Conservation (phyloP, 2,888 invertebrate genomes). For the Drosophila testacea region DNA sequence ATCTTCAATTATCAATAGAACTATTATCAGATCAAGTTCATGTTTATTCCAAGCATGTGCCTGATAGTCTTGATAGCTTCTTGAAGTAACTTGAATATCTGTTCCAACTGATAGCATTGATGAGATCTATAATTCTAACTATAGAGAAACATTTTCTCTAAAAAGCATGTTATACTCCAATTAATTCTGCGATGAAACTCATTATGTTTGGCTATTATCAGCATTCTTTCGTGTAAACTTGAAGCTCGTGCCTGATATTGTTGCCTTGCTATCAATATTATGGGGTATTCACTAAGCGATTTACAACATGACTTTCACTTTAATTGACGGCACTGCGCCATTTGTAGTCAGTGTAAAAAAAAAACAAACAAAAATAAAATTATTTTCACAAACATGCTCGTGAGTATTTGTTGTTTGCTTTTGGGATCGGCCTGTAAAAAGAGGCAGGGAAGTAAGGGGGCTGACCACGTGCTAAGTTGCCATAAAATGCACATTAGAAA, state of each 20-base stretch:
- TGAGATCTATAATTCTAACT: background rate
- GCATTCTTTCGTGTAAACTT: background rate
- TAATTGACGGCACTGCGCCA: slow-evolving; percentile 50
- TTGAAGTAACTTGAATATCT: too few species aligned
- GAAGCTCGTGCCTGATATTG: slow-evolving; percentile 24
- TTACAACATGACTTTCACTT: slow-evolving; percentile 61
- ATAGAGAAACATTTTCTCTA: too few species aligned
- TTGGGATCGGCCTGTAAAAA: background rate
- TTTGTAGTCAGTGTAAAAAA: slow-evolving; percentile 11
- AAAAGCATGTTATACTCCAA: background rate
- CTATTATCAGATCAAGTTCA: background rate
- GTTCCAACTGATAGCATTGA: too few species aligned
- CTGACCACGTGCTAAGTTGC: slow-evolving; percentile 63
- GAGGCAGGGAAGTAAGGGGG: slow-evolving; percentile 9
- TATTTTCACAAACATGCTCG: slow-evolving; percentile 35
- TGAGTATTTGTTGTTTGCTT: slow-evolving; percentile 7
- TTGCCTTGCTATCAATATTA: slow-evolving; percentile 17
- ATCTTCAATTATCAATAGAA: background rate
- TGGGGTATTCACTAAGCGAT: slow-evolving; percentile 7
- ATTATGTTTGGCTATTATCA: background rate
- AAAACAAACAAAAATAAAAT: slow-evolving; percentile 33
- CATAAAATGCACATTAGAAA: slow-evolving; percentile 57
- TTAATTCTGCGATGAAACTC: background rate
- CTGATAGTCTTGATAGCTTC: background rate
- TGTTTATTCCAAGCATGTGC: background rate